Evolutionary conservation across 64 coral and sea anemone genomes (phyloP), one percentile per base, ranked within the genome.

Genomic region (Montipora efflorescens): DNA sequence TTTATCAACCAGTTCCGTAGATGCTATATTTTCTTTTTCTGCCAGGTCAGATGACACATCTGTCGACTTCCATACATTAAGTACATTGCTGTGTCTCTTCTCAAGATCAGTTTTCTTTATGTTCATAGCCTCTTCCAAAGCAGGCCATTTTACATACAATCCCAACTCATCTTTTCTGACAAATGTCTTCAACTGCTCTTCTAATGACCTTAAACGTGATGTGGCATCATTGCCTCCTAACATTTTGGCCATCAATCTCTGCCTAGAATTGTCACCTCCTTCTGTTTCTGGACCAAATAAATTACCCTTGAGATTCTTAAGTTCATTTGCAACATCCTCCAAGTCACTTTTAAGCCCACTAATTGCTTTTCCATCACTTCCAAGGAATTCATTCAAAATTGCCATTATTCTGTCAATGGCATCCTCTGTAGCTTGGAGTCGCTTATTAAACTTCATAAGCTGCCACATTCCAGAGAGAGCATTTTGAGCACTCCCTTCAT

Each of bases 401-500:
- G 92, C 68, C 96, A 97, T 97, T 53, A 97, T 67, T 83, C 93
- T 84, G 10, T 97, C 96, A 47, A 97, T 95, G 19, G 67, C 96
- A 49, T 97, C 96, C 69, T 97, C 96, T 19, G 96, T 90, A 7
- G 96, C 96, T 48, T 89, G 93, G 2, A 97, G 83, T 59, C 96
- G 75, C 9, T 88, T 94, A 72, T 97, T 97, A 10, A 97, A 77
- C 59, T 97, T 97, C 96, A 97, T 94, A 62, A 97, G 94, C 86
- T 97, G 93, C 96, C 96, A 97, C 59, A 95, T 87, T 19, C 96
- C 90, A 55, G 83, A 75, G 0, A 75, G 48, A 14, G 85, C 76
- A 62, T 79, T 90, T 70, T 80, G 77, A 15, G 57, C 53, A 11
- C 61, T 49, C 51, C 4, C 52, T 3, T 90, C 87, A 64, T 36